Conservation (phyloP, 2,113 vertebrate genomes). For the Takifugu flavidus region DNA sequence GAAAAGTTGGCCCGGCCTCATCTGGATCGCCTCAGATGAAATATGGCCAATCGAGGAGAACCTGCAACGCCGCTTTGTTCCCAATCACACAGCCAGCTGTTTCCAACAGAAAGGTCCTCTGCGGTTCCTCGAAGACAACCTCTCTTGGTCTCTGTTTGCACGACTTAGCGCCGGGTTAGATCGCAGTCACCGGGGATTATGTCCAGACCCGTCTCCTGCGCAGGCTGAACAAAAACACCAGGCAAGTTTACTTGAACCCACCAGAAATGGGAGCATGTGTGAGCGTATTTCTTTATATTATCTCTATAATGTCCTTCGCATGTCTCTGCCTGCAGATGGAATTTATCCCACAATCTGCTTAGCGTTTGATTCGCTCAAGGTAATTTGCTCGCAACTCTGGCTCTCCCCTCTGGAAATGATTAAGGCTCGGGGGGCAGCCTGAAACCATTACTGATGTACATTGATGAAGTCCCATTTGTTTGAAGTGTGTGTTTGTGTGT, state of each 20-base stretch:
- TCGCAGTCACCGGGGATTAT: too few species aligned
- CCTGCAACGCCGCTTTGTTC: too few species aligned
- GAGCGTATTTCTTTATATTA: not conserved
- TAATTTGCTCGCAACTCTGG: constrained; percentile 26
- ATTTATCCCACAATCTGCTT: constrained; percentile 9
- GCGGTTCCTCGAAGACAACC: constrained; percentile 4
- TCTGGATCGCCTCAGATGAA: too few species aligned
- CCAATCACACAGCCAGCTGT: constrained; percentile 5
- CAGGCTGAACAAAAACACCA: too few species aligned
- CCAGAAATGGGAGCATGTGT: too few species aligned
- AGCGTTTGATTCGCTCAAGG: constrained; percentile 27
- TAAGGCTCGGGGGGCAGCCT: constrained; percentile 75
- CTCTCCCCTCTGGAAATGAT: constrained; percentile 77
- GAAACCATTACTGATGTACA: constrained; percentile 84
- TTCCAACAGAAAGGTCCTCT: constrained; percentile 3
- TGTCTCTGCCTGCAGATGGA: constrained; percentile 8
- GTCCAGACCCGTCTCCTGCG: too few species aligned
- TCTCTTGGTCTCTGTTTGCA: constrained; percentile 24
- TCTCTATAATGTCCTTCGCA: not conserved
- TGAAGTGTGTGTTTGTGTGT: constrained; percentile 68
- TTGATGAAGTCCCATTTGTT: constrained; percentile 84
- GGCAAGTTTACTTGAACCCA: too few species aligned
- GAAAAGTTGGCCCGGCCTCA: too few species aligned
- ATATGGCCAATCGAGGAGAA: too few species aligned
- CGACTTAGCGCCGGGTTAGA: constrained; percentile 11